Base-by-base conservation (phyloP, 1,140 invertebrate species). In the Solenopsis fugax region DNA sequence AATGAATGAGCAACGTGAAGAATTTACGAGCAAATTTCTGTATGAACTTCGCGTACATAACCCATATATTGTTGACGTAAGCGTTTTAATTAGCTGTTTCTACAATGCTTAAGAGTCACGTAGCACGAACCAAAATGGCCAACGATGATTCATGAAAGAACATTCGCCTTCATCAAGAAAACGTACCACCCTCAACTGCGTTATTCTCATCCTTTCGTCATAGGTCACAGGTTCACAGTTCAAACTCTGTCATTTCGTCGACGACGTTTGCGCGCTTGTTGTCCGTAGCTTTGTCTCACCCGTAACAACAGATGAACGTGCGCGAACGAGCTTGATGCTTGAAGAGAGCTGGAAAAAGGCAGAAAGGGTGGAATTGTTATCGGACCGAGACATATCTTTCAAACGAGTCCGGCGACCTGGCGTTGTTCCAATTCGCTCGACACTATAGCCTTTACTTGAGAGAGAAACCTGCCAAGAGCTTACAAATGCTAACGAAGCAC, bases 401-500 rank as follows among this genome's bases (percentile, higher is more conserved):
- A 64, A 50, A 58, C 58, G 16, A 65, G 50, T 48, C 62, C 5
- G 18, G 41, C 62, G 56, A 89, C 56, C 73, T 85, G 82, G 73
- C 73, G 73, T 16, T 37, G 89, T 62, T 89, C 71, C 87, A 85
- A 87, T 87, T 73, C 41, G 62, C 52, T 72, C 76, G 54, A 60
- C 84, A 48, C 73, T 80, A 41, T 41, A 64, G 72, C 69, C 76
- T 71, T 52, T 7, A 58, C 2, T 9, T 7, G 29, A 41, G 16
- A 5, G 65, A 29, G 24, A 34, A 62, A 64, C 12, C 13, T 41
- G 62, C 34, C 58, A 16, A 18, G 45, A 29, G 21, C n/a, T 90
- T 21, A 56, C 65, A 48, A n/a, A 13, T 65, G 58, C 41, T 90
- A 90, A 91, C 86, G 81, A 91, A 91, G 48, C 71, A 82, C 65